Base-by-base conservation (phyloP, 2,797 vertebrate species). In the Gymnoscopelus microlampas region DNA sequence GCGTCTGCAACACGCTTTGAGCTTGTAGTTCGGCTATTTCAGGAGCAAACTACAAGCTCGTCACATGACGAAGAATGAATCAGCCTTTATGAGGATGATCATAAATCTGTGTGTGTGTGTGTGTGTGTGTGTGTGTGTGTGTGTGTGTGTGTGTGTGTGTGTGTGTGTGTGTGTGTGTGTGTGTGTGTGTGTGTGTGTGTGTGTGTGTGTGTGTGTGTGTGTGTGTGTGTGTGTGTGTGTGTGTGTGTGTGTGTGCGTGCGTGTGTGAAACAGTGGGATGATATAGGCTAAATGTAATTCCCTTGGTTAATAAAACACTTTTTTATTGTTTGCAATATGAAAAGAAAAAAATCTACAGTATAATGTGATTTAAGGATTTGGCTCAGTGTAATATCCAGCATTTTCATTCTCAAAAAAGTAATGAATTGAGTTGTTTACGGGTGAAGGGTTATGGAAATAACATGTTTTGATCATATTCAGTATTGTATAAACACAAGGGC, bases 201-300 rank as follows among this genome's bases (percentile, higher is more conserved):
- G 63, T 66, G 15, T 56, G 53, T 53, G 47, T 29, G 60, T 62
- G 23, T 57, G 24, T 32, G 9, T 32, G 24, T 32, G 9, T 57
- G 55, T 32, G 3, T 29, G 55, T 14, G 0, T 44, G 7, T 14
- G 4, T 19, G 14, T 19, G 2, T 54, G 58, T 60, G 58, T 60
- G 58, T 60, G 58, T 60, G 58, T 48, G 60, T 47, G 59, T 62
- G 47, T 62, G 60, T 62, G 60, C 29, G 60, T 51, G 60, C 51
- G 60, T 63, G 61, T 53, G 24, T 15, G 19, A 59, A 47, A 53
- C 59, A 71, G 56, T 73, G 70, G 71, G 76, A 83, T 88, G 84
- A 86, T 79, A 77, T 80, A 77, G 85, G 88, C 80, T 75, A 84
- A 82, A 24, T 80, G 70, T 90, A 91, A 92, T 91, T 89, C 85